These are phyloP conservation scores for Rhingia campestris DNA, from an alignment of 2,888 invertebrate genomes.

Conservation along the genomic window DNA sequence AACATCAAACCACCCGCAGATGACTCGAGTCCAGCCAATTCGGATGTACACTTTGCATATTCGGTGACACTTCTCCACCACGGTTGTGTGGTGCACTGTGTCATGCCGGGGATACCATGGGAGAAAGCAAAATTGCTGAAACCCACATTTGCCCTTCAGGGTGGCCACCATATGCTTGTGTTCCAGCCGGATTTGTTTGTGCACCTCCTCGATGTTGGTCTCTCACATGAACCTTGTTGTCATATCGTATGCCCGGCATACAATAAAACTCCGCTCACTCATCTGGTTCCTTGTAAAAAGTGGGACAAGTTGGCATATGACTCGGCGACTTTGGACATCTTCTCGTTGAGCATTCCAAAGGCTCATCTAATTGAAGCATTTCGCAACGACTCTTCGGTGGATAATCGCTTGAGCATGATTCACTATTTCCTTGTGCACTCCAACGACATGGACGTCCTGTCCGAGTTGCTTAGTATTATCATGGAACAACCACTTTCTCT, in stretches of 20 bases:
- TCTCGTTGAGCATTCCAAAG: slow-evolving; percentile 87
- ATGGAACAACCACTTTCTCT: slow-evolving; percentile 86
- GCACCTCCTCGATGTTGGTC: slow-evolving; percentile 92
- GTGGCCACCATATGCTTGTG: slow-evolving; percentile 90
- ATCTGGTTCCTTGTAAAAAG: slow-evolving; percentile 86
- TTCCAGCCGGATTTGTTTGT: slow-evolving; percentile 92
- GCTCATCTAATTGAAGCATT: slow-evolving; percentile 88
- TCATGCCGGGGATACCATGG: slow-evolving; percentile 92
- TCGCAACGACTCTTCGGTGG: slow-evolving; percentile 86
- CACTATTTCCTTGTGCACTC: slow-evolving; percentile 92
- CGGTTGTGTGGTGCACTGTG: slow-evolving; percentile 92
- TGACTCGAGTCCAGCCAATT: slow-evolving; percentile 75
- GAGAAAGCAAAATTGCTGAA: slow-evolving; percentile 89
- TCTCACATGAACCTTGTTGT: slow-evolving; percentile 92
- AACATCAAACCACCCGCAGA: slow-evolving; percentile 84
- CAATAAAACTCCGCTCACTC: slow-evolving; percentile 83
- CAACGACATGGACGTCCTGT: slow-evolving; percentile 88
- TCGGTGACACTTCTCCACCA: slow-evolving; percentile 92
- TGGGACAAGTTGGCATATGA: slow-evolving; percentile 84
- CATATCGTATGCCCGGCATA: slow-evolving; percentile 88
- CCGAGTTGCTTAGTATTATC: slow-evolving; percentile 87
- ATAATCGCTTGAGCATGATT: slow-evolving; percentile 90
- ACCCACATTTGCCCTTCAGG: slow-evolving; percentile 90
- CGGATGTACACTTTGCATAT: slow-evolving; percentile 90
- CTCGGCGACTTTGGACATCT: slow-evolving; percentile 88